Base-by-base conservation (phyloP, 2,113 vertebrate genomes). In the Fulica atra region DNA sequence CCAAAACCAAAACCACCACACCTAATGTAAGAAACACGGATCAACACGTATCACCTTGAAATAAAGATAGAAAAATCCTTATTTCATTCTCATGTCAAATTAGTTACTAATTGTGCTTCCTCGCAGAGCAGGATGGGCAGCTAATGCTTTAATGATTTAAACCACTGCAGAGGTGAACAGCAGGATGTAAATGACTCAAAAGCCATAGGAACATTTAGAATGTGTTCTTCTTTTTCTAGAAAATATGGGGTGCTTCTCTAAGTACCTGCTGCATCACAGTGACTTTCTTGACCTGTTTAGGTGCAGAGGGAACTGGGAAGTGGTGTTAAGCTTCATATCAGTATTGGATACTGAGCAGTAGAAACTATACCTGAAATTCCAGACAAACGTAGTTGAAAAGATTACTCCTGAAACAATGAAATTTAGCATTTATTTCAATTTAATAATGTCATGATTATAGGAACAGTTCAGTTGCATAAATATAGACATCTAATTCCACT, bases 111-210 rank as follows among this genome's bases (percentile, higher is more conserved):
- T 77, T 69, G 40, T 70, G 14, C 4, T 92, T 81, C 36, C 64
- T 85, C 57, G 31, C 24, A 70, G 68, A 88, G 44, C 11, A 59
- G 36, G 28, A 77, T 36, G 15, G 11, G 36, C 7, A 86, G 40
- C 12, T 78, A 83, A 88, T 83, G 68, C 36, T 95, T 88, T 86
- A 95, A 89, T 81, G 31, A 73, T 63, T 73, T 66, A 54, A 89
- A 4, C 6, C 8, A 36, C 64, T 70, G 40, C 40, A 77, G 63
- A 77, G 28, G 13, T 83, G 68, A 84, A 70, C 56, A 78, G 18
- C 36, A 66, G 46, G 60, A 81, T 69, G 35, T 26, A 84, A 96
- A 83, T 53, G 2, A 91, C 88, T 50, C 59, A 73, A 71, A 88
- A 86, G 65, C 17, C 46, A 54, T 8, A 48, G 48, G 23, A 72